Percentiles rank a stretch among this genome's conserved stretches.
These are phyloP conservation scores for Stenurella melanura DNA, from an alignment of 2,888 invertebrate species.

Conservation along the genomic window DNA sequence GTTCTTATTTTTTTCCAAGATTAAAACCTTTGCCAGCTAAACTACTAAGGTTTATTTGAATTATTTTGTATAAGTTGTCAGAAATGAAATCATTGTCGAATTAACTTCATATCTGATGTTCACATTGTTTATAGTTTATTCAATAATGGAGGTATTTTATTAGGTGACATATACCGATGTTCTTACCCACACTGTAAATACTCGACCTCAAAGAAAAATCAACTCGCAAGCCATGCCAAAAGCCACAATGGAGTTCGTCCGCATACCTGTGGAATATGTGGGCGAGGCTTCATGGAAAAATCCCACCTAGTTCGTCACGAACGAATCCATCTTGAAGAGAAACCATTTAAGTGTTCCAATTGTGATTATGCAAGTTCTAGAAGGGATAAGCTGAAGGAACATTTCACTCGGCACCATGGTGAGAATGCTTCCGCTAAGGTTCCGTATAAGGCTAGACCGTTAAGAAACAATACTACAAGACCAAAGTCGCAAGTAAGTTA, in stretches of 20 bases:
- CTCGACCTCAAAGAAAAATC: slow-evolving; percentile 79
- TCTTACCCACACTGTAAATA: slow-evolving; percentile 79
- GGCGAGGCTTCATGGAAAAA: slow-evolving; percentile 80
- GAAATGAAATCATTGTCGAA: too few species aligned
- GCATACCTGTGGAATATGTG: slow-evolving; percentile 77
- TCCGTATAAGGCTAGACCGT: slow-evolving; percentile 74
- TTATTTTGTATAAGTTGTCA: too few species aligned
- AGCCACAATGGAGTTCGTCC: slow-evolving; percentile 76
- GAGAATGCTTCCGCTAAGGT: slow-evolving; percentile 75
- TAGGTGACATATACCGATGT: slow-evolving; percentile 79
- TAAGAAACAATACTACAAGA: slow-evolving; percentile 67
- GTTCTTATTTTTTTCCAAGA: too few species aligned
- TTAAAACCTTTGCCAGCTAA: too few species aligned
- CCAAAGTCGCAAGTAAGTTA: slow-evolving; percentile 67
- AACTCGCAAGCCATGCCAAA: slow-evolving; percentile 79
- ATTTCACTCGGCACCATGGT: slow-evolving; percentile 75
- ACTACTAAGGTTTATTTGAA: too few species aligned
- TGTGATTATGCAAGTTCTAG: slow-evolving; percentile 81
- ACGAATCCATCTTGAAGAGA: slow-evolving; percentile 79
- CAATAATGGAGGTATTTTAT: slow-evolving; percentile 23
- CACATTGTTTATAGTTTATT: background rate
- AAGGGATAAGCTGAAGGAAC: slow-evolving; percentile 80
- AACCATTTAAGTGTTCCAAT: slow-evolving; percentile 79
- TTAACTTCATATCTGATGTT: too few species aligned
- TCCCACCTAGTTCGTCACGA: slow-evolving; percentile 81